Percentiles rank a stretch among this genome's conserved stretches.
phyloP scores from a whole-genome alignment of 64 coral and sea anemone genomes.

The Acropora yongei region DNA sequence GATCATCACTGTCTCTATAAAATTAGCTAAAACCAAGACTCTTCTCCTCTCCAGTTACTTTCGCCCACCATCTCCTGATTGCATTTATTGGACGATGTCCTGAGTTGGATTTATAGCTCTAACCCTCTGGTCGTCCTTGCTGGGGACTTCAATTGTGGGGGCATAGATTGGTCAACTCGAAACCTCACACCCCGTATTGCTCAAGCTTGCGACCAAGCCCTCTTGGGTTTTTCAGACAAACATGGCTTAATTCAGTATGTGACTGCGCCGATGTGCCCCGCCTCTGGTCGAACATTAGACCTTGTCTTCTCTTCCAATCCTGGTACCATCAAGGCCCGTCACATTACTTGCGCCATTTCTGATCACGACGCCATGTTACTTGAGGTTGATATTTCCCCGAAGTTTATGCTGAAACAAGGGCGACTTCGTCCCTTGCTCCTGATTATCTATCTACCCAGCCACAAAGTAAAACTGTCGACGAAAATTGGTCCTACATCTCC shows the following conservation, averaged over 20 bases:
- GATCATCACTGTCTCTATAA: conserved; percentile 13
- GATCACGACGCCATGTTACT: background rate
- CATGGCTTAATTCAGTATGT: no score
- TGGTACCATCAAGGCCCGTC: background rate
- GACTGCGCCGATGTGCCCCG: no score
- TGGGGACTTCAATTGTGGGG: no score
- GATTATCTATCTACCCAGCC: background rate
- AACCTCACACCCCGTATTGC: no score
- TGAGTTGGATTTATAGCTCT: background rate
- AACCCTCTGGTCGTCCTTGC: no score
- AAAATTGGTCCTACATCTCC: conserved; percentile 22
- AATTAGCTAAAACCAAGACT: background rate
- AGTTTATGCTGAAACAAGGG: background rate
- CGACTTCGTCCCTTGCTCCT: conserved; percentile 4
- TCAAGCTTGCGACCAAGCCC: no score
- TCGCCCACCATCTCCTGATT: conserved; percentile 3
- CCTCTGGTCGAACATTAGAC: no score
- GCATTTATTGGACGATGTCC: background rate
- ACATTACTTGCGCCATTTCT: background rate
- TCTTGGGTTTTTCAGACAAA: no score
- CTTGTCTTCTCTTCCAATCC: no score
- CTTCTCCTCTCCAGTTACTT: background rate
- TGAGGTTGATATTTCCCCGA: background rate
- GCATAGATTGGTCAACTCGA: no score
- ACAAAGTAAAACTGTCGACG: conserved; percentile 2